Evolutionary conservation across 2,113 vertebrate genomes (phyloP).

Genomic region (Glaucomys volans): DNA sequence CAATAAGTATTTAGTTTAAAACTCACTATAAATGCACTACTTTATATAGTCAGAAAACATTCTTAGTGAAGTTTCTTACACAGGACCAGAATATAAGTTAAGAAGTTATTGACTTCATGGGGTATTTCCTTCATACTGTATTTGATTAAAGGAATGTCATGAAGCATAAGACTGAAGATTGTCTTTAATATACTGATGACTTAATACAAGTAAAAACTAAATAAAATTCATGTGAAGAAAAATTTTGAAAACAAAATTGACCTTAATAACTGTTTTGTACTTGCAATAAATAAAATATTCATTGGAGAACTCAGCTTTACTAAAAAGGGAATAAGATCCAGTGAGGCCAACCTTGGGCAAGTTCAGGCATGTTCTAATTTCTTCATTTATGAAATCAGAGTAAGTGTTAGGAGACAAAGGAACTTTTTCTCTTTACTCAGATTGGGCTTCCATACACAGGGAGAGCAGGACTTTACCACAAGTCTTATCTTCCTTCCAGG

Average conservation of each 20-base stretch:
- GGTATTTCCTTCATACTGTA: conserved; percentile 19
- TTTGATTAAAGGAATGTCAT: conserved; percentile 30
- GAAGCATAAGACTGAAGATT: neutral
- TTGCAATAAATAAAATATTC: neutral
- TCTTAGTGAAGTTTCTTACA: neutral
- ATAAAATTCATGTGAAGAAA: neutral
- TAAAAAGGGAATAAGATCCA: neutral
- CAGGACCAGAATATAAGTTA: neutral
- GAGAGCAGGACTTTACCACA: neutral
- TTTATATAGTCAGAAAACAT: neutral
- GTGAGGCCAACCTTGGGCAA: neutral
- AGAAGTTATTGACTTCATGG: neutral
- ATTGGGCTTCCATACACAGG: neutral
- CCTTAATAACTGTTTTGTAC: neutral
- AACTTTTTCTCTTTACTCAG: neutral
- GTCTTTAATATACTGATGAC: neutral
- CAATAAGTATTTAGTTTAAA: conserved; percentile 31
- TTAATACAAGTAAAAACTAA: conserved; percentile 29
- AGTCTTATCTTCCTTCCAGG: neutral
- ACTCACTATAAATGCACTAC: neutral
- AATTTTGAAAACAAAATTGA: conserved; percentile 14
- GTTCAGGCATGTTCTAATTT: neutral
- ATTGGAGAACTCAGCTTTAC: conserved; percentile 18
- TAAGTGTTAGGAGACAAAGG: neutral
- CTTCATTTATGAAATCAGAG: neutral